phyloP scores from a whole-genome alignment of 2,113 vertebrate genomes.

The Meleagris gallopavo region DNA sequence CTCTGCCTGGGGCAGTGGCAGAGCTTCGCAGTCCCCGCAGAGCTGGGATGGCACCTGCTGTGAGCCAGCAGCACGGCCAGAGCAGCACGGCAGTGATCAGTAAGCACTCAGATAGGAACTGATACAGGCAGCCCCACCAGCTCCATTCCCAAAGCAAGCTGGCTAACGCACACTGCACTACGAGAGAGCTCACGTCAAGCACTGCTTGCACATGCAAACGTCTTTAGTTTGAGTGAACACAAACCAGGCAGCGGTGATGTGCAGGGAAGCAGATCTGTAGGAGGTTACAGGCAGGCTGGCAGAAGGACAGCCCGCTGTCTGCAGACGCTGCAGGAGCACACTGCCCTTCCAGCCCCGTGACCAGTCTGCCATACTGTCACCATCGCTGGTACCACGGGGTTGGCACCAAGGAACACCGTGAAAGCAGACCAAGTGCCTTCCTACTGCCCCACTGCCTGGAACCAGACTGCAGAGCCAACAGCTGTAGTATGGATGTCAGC shows the following conservation, averaged over 20 bases:
- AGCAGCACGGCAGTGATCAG: not conserved
- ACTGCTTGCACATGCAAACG: not conserved
- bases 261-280: not conserved
- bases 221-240: not conserved
- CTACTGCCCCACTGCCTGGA: not conserved
- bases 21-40: not conserved
- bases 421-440: not conserved
- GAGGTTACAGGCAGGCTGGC: not conserved
- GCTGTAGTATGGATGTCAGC: not conserved
- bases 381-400: not conserved
- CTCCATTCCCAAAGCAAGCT: not conserved
- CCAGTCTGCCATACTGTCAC: not conserved
- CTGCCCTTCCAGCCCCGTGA: not conserved
- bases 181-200: not conserved
- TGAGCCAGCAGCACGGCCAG: not conserved
- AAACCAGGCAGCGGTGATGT: rapidly evolving
- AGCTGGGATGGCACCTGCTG: not conserved
- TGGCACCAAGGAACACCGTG: not conserved
- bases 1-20: not conserved
- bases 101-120: not conserved
- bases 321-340: rapidly evolving
- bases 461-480: not conserved
- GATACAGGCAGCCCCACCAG: not conserved
- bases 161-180: not conserved
- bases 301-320: not conserved